These are phyloP conservation scores for Eulemur macaco DNA, from an alignment of 2,113 vertebrate genomes.

Conservation along the genomic window DNA sequence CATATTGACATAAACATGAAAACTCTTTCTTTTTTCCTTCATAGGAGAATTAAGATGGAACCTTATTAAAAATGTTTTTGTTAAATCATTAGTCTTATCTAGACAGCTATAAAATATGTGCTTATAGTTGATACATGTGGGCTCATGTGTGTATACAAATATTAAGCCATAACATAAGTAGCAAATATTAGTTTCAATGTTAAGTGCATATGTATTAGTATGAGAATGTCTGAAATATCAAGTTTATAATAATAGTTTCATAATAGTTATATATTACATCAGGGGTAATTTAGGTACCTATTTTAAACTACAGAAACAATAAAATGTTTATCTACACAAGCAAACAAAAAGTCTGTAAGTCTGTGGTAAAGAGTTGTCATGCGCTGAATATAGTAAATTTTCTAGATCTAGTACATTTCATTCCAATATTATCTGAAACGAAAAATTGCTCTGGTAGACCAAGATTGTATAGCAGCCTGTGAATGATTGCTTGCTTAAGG, in stretches of 20 bases:
- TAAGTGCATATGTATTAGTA: neutral
- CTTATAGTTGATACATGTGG: neutral
- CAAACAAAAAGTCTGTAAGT: neutral
- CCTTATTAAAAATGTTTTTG: neutral
- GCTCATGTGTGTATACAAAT: neutral
- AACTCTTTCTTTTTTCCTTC: neutral
- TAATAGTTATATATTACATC: neutral
- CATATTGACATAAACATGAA: neutral
- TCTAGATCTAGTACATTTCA: neutral
- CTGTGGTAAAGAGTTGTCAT: neutral
- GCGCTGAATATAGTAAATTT: neutral
- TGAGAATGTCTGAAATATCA: neutral
- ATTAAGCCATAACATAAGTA: neutral
- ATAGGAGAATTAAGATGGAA: neutral
- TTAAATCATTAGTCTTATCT: neutral
- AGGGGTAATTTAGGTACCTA: neutral
- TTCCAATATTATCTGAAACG: slow-evolving; percentile 4
- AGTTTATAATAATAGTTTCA: neutral
- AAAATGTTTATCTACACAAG: neutral
- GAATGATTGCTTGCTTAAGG: neutral
- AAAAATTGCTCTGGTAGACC: neutral
- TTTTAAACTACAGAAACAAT: neutral
- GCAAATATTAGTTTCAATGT: neutral
- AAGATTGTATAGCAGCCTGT: neutral
- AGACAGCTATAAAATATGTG: neutral